Base-by-base conservation (phyloP, 2,888 invertebrate genomes). In the Julus scandinavius region DNA sequence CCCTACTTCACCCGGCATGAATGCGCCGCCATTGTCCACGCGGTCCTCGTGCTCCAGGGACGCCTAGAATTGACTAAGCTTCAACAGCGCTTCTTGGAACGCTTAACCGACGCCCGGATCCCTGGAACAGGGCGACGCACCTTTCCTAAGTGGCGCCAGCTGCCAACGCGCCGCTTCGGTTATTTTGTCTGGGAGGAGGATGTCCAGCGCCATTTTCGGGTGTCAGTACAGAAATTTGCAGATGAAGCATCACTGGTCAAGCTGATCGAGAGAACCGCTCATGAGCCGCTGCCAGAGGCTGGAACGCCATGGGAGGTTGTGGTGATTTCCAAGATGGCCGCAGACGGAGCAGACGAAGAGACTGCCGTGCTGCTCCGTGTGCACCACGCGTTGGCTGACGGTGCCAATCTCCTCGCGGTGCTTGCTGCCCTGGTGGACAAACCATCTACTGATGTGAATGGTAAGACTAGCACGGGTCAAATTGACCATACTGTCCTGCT, bases 101-200 rank as follows among this genome's bases (percentile, higher is more conserved):
- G 84, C 13, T 13, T 84, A n/a, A 41, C n/a, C 84, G 11, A 50
- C 13, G 50, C 17, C 9, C 9, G 83, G 40, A 29, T 15, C 1
- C 29, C 83, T 9, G 84, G 15, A 15, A 84, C 38, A 0, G 84
- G 84, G 15, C 11, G 4, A 15, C 15, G 84, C 4, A 4, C n/a
- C 84, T n/a, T 15, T 13, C 38, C 38, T 15, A 84, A 15, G 13
- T 84, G 84, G 40, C 84, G 41, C 11, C 38, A 84, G 20, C 9
- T 17, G 40, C 84, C 84, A 15, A 15, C 15, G 13, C 11, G 84
- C n/a, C 15, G 84, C 3, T 84, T n/a, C 15, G 84, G 84, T 15
- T 84, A 84, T 17, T 84, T 40, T n/a, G 84, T 84, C 20, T 84
- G 84, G 84, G 29, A 84, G 41, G 84, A 84, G 15, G 84, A 84